phyloP scores from a whole-genome alignment of 2,888 invertebrate genomes.

The Trissoscelio sp. region DNA sequence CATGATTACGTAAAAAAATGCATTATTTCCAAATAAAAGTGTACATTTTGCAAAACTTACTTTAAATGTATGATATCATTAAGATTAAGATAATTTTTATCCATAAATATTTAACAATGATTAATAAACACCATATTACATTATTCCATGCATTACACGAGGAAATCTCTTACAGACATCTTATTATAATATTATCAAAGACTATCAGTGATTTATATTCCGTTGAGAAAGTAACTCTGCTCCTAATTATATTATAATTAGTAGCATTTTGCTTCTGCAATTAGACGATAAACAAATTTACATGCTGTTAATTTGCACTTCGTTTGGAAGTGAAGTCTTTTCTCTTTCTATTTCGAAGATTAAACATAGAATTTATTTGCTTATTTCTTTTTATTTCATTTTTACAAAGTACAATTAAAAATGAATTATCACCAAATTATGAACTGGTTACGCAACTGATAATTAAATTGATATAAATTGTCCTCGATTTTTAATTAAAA shows the following conservation, averaged over 20 bases:
- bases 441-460: too few relatives aligned
- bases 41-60: too few relatives aligned
- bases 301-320: slow-evolving; percentile 15
- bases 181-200: slow-evolving; percentile 13
- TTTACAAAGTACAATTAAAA: too few relatives aligned
- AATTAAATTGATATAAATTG: too few relatives aligned
- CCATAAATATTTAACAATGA: neutral
- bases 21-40: neutral
- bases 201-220: neutral
- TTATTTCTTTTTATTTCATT: too few relatives aligned
- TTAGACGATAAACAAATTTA: slow-evolving; percentile 18
- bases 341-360: too few relatives aligned
- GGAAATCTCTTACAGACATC: neutral
- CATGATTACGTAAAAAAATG: too few relatives aligned
- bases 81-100: neutral
- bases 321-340: too few relatives aligned
- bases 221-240: slow-evolving; percentile 9
- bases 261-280: slow-evolving; percentile 6
- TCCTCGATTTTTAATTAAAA: too few relatives aligned
- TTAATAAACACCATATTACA: neutral
- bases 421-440: too few relatives aligned
- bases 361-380: too few relatives aligned
- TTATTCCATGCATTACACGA: neutral
- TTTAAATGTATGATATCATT: too few relatives aligned
- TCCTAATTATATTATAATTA: slow-evolving; percentile 20